Base-by-base conservation (phyloP, 2,888 invertebrate genomes). In the Morpho achilles region DNA sequence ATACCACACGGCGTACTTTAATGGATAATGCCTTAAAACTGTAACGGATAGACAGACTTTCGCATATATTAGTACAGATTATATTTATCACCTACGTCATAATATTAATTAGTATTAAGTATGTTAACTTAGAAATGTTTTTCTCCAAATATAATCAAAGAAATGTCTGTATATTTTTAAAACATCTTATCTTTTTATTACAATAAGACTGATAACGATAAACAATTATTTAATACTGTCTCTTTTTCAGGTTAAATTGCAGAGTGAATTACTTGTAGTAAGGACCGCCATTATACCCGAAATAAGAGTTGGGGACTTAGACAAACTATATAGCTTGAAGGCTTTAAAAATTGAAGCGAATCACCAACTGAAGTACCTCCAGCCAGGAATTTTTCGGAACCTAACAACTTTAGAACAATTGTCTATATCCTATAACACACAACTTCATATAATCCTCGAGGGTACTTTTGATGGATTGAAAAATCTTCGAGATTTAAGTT, bases 321-420 rank as follows among this genome's bases (percentile, higher is more conserved):
- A 83, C 68, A 62, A 67, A 39, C 69, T 87, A 7, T 72, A 70
- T 40, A 80, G 88, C 56, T 66, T 93, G 46, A 79, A 78, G 67
- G 73, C 76, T 4, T 70, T 93, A 8, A 84, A 89, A 64, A 86
- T 93, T 58, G 93, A 93, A 72, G 91, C 91, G 0, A 93, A 93
- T 66, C 85, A 87, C 63, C 79, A 87, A 53, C 74, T 93, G n/a
- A 79, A 67, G 9, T 73, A 77, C 53, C 82, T 93, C 32, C 81
- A 91, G 65, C 82, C 89, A 0, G 91, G 91, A 7, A 69, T 80
- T 0, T 93, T 93, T 67, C 70, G 73, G 16, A 88, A 91, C 61
- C 74, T 93, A 65, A 80, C 75, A 0, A 82, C 80, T 16, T 69
- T 93, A 39, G 75, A 81, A 48, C 91, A 91, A 53, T 71, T 93